These are phyloP conservation scores for Creontiades dilutus DNA, from an alignment of 2,888 invertebrate genomes.

Conservation along the genomic window DNA sequence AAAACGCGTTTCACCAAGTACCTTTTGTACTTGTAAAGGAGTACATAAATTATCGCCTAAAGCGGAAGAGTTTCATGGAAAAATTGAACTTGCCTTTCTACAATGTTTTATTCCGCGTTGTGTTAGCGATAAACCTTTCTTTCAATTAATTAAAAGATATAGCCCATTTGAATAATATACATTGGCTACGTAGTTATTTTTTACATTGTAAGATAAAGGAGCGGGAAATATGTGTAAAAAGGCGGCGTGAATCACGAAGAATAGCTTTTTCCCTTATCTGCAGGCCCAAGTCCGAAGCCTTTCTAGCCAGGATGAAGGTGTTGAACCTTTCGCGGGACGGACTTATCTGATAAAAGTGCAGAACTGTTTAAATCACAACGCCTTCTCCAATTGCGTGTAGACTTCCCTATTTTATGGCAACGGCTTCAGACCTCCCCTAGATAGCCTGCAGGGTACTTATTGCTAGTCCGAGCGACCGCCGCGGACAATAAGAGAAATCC, in stretches of 20 bases:
- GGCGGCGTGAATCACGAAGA: slow-evolving; percentile 42
- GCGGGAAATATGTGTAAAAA: neutral
- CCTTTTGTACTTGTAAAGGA: too few relatives aligned
- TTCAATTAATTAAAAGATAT: neutral
- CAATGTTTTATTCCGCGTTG: neutral
- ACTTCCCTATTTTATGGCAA: slow-evolving; percentile 20
- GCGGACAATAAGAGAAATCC: too few relatives aligned
- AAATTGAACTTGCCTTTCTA: neutral
- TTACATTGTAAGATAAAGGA: neutral
- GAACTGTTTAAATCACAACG: slow-evolving; percentile 38
- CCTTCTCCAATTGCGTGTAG: slow-evolving; percentile 44
- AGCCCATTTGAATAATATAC: neutral
- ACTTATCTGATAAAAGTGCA: slow-evolving; percentile 28
- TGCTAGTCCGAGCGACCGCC: neutral
- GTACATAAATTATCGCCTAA: too few relatives aligned
- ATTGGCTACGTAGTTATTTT: neutral
- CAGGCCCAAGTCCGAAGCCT: slow-evolving; percentile 2
- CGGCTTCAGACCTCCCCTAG: neutral
- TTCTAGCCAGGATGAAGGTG: slow-evolving; percentile 27
- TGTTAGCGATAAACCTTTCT: neutral
- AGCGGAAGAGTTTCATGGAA: too few relatives aligned
- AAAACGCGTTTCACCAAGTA: too few relatives aligned
- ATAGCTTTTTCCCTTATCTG: slow-evolving; percentile 18
- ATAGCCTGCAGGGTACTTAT: slow-evolving; percentile 21
- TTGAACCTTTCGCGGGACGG: slow-evolving; percentile 20